Evolutionary conservation across 2,888 invertebrate genomes (phyloP).

Genomic region (Spodoptera exigua): DNA sequence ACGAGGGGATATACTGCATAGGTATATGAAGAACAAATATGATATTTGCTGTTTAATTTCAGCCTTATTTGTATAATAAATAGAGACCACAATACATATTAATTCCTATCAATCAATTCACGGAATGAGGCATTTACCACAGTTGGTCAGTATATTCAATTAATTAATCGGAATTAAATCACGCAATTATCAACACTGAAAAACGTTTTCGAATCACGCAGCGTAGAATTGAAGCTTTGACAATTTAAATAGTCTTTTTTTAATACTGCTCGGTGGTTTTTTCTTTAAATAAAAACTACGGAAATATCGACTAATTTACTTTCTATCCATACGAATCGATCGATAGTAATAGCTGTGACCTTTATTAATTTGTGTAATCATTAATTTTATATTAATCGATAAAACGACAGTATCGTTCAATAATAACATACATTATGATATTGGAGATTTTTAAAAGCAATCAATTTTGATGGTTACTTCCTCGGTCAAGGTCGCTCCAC

Average conservation of each 20-base stretch:
- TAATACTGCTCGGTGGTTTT: no score
- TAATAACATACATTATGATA: conserved; percentile 21
- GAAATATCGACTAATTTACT: conserved; percentile 6
- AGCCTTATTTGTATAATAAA: conserved; percentile 16
- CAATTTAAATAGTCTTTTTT: no score
- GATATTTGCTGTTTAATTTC: background rate
- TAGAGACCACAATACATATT: conserved; percentile 7
- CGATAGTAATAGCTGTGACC: conserved; percentile 31
- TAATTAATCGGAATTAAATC: conserved; percentile 18
- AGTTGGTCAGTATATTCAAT: conserved; percentile 13
- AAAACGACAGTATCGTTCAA: conserved; percentile 21
- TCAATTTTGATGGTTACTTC: conserved; percentile 53
- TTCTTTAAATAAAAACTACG: no score
- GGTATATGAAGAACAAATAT: no score
- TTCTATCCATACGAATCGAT: conserved; percentile 12
- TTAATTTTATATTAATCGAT: conserved; percentile 16
- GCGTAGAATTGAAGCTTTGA: no score
- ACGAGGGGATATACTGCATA: background rate
- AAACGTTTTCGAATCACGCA: no score
- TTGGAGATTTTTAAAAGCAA: conserved; percentile 38
- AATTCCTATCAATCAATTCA: conserved; percentile 19
- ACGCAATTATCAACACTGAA: conserved; percentile 1
- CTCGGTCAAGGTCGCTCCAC: conserved; percentile 55
- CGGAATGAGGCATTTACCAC: conserved; percentile 22
- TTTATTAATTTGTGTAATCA: conserved; percentile 28